A percentile compares a stretch with the other conserved stretches of the same genome.
These are phyloP conservation scores for Tinamus major DNA, from an alignment of 2,797 vertebrate genomes.

Conservation along the genomic window DNA sequence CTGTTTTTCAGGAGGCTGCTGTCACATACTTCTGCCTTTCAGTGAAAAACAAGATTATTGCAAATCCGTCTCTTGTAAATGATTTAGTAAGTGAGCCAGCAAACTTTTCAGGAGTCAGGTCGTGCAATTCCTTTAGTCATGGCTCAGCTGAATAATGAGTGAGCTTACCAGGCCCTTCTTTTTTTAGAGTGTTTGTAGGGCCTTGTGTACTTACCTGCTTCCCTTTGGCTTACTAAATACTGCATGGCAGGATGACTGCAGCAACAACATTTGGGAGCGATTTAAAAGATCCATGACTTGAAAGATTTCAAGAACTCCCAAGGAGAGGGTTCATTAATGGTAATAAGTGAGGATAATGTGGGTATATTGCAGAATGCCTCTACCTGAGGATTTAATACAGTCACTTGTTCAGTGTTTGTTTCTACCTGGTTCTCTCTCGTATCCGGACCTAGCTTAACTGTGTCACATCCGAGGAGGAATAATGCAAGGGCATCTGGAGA, in stretches of 20 bases:
- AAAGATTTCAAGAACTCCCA: background rate
- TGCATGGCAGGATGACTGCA: background rate
- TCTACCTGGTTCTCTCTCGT: background rate
- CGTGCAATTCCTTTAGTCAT: constrained; percentile 58
- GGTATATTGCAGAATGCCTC: background rate
- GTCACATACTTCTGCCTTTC: constrained; percentile 22
- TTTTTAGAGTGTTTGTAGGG: background rate
- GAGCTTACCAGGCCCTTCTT: constrained; percentile 59
- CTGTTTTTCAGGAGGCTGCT: background rate
- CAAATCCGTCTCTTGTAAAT: constrained; percentile 62
- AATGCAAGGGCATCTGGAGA: background rate
- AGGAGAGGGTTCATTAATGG: background rate
- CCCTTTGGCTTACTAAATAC: constrained; percentile 19
- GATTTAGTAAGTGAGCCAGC: constrained; percentile 56
- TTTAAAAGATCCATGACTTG: background rate
- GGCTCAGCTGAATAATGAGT: constrained; percentile 56
- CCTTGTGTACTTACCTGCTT: constrained; percentile 47
- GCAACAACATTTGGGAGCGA: background rate
- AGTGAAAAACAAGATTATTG: constrained; percentile 60
- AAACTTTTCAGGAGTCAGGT: constrained; percentile 52
- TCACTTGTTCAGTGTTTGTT: background rate
- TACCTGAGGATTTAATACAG: background rate
- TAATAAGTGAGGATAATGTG: background rate
- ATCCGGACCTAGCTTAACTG: background rate
- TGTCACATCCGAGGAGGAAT: rapidly evolving